Evolutionary conservation across 2,888 invertebrate genomes (phyloP), one percentile per base, ranked within the genome.

Genomic region (Tetrapedia diversipes): DNA sequence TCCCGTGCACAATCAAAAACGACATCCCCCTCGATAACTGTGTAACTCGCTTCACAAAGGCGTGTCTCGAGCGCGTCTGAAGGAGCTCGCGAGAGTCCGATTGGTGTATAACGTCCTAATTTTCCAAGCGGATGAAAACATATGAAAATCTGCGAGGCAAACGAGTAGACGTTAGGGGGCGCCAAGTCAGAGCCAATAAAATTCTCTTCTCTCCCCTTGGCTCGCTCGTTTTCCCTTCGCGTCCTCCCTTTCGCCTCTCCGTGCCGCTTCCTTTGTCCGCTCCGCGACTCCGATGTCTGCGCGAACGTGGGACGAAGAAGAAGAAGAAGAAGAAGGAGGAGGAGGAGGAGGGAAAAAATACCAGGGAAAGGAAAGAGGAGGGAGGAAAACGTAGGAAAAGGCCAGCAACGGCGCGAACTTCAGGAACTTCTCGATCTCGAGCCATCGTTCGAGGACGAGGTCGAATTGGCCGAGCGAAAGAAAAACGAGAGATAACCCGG

Each of bases 131-230:
- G 88, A 90, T 91, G 90, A 89, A 89, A 89, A 90, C 91, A 89
- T 91, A 91, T 91, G 90, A 91, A 91, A 91, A 90, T 90, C 90
- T 90, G 89, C 85, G 90, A 90, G 86, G 89, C 90, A 91, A 90
- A 91, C 89, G 90, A 89, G 88, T 77, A 80, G 86, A 85, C 88
- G 89, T 88, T 89, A 87, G 86, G 88, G 90, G 85, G 88, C 87
- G 88, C 87, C 87, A 85, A 90, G 89, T 90, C 89, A 86, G 86
- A 88, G 89, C 91, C 91, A 91, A 91, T 91, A 91, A 91, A 91
- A 91, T 84, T 89, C 89, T 85, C 76, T 82, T 84, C 79, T 85
- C 86, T 83, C 83, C 81, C 83, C 82, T 79, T 77, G 77, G 80
- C 83, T 79, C 67, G 68, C 60, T 29, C 66, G 72, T 80, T 80